phyloP scores from a whole-genome alignment of 2,113 vertebrate genomes.

The Syngnathoides biaculeatus region DNA sequence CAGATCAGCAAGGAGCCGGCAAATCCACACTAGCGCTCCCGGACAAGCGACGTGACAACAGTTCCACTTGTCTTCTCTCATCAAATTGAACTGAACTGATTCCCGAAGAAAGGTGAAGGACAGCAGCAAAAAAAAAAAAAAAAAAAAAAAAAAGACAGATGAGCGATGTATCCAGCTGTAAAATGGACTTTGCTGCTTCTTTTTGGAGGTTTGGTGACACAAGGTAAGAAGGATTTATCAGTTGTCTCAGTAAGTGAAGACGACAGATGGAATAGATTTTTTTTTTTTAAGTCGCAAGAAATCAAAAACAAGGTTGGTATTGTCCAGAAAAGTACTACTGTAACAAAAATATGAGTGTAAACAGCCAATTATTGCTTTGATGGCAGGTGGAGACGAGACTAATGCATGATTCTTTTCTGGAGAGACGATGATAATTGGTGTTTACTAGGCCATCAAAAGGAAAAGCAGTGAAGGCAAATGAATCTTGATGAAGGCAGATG shows the following conservation, averaged over 20 bases:
- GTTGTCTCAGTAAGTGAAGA: neutral
- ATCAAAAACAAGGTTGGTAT: neutral
- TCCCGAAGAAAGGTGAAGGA: constrained; percentile 15
- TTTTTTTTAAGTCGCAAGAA: neutral
- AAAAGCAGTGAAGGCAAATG: constrained; percentile 18
- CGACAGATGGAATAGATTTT: neutral
- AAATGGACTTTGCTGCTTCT: constrained; percentile 61
- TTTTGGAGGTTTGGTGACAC: constrained; percentile 48
- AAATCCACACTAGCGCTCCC: constrained; percentile 31
- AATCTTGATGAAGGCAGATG: constrained; percentile 52
- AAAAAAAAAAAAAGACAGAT: constrained; percentile 1
- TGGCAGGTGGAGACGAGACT: neutral
- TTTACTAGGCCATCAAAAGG: constrained; percentile 28
- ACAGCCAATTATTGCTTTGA: neutral
- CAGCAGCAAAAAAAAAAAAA: constrained; percentile 14
- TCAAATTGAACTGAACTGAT: constrained; percentile 9
- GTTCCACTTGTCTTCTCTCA: constrained; percentile 4
- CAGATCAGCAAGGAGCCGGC: constrained; percentile 42
- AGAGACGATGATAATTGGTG: neutral
- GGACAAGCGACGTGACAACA: constrained; percentile 15
- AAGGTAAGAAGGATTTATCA: constrained; percentile 57
- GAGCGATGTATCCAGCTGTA: constrained; percentile 53
- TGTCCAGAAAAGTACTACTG: neutral
- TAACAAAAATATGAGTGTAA: neutral
- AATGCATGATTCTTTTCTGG: neutral